Evolutionary conservation across 2,113 vertebrate genomes (phyloP), one percentile per base, ranked within the genome.

Genomic region (Pipa parva): DNA sequence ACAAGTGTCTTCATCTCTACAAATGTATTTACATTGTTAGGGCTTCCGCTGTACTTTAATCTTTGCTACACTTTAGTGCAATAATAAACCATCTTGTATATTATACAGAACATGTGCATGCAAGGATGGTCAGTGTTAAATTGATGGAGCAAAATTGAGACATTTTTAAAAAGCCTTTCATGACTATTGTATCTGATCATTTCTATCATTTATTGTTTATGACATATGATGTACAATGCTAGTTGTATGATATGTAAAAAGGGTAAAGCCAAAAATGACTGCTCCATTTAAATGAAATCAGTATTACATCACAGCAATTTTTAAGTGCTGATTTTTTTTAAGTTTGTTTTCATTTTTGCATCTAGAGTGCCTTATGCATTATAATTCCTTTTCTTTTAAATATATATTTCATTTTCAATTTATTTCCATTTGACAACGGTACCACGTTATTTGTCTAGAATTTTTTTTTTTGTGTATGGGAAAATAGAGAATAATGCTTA

Each of bases 301-400:
- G 33, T 87, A 80, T 71, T 79, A 77, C 80, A 80, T 79, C 78
- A 81, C 73, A 78, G 79, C 85, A 80, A 71, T 72, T 84, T 77
- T 77, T 65, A 83, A 80, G 77, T 86, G 87, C 86, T 87, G 81
- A 63, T 50, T 82, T 81, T 82, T 81, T 71, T n/a, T n/a, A n/a
- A n/a, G n/a, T n/a, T n/a, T n/a, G 61, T 87, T 88, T 89, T 89
- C 71, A 77, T 59, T 94, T 96, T 92, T 89, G 87, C 95, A 97
- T 99, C 94, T 99, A 99, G 93, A 98, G 96, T 99, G 96, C 96
- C 96, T 99, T 99, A 99, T 99, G 95, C 96, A 95, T 99, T 99
- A 99, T 97, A 98, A 95, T 88, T 95, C 93, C 96, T 85, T 93
- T 95, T 95, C 28, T 25, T 42, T 58, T 39, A 88, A 73, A 91